phyloP scores from a whole-genome alignment of 2,797 vertebrate species.

The Hypotaenidia philippensis region DNA sequence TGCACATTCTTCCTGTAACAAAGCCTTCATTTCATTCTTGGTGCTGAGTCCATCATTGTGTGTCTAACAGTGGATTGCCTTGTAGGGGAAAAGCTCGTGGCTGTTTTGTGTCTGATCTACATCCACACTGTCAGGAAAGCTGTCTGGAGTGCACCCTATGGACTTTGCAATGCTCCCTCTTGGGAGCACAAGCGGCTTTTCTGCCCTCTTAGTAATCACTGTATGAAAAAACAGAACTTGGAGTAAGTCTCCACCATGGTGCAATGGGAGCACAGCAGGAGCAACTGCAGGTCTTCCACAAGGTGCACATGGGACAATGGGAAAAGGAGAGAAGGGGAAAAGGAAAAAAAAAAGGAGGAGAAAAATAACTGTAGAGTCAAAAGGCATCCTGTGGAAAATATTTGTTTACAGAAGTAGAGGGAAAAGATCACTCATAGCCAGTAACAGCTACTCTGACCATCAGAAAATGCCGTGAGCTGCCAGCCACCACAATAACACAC shows the following conservation, averaged over 20 bases:
- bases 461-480: not conserved
- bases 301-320: not conserved
- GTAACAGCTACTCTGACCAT: not conserved
- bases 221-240: not conserved
- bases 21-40: not conserved
- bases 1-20: not conserved
- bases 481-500: not conserved
- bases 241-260: fast-evolving
- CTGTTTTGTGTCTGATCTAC: not conserved
- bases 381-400: not conserved
- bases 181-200: not conserved
- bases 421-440: not conserved
- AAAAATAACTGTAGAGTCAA: not conserved
- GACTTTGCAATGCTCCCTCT: not conserved
- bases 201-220: not conserved
- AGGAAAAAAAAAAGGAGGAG: not conserved
- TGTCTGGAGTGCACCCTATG: not conserved
- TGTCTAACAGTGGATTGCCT: not conserved
- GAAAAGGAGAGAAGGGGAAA: not conserved
- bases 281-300: not conserved
- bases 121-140: not conserved
- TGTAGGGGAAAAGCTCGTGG: not conserved
- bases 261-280: not conserved
- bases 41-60: not conserved
- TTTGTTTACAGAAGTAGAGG: not conserved